These are phyloP conservation scores for Trissonchulus latispiculum DNA, from an alignment of 2,888 invertebrate species.

Conservation along the genomic window DNA sequence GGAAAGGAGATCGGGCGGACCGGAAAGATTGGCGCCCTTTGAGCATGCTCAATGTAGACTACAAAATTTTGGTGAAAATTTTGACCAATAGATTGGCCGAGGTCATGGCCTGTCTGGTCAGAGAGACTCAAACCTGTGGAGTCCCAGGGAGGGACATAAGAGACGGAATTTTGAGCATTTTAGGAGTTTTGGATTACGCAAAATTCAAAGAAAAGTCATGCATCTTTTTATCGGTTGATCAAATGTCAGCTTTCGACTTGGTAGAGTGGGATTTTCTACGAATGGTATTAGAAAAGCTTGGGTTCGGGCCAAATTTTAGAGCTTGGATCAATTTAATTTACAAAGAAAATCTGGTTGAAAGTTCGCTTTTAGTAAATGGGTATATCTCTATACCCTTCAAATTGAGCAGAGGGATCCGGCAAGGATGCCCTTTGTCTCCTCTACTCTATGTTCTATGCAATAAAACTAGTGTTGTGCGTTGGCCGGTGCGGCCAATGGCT, in stretches of 20 bases:
- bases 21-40: conserved; percentile 6
- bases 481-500: no score
- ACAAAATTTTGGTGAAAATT: conserved; percentile 11
- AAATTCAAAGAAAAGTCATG: not conserved
- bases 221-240: not conserved
- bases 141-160: not conserved
- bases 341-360: not conserved
- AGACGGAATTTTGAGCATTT: not conserved
- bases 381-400: not conserved
- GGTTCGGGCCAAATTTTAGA: not conserved
- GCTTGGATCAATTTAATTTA: not conserved
- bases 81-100: not conserved
- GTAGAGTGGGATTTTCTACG: not conserved
- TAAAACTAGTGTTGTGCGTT: no score
- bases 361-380: not conserved
- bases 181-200: not conserved
- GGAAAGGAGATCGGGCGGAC: not conserved
- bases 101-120: not conserved
- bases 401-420: conserved; percentile 5
- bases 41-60: conserved; percentile 4
- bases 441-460: conserved; percentile 4
- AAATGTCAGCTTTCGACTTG: not conserved
- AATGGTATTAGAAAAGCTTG: not conserved
- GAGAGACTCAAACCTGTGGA: not conserved
- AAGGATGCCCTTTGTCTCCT: conserved; percentile 10